Conservation (phyloP, 2,797 vertebrate species). For the Malurus splendens region DNA sequence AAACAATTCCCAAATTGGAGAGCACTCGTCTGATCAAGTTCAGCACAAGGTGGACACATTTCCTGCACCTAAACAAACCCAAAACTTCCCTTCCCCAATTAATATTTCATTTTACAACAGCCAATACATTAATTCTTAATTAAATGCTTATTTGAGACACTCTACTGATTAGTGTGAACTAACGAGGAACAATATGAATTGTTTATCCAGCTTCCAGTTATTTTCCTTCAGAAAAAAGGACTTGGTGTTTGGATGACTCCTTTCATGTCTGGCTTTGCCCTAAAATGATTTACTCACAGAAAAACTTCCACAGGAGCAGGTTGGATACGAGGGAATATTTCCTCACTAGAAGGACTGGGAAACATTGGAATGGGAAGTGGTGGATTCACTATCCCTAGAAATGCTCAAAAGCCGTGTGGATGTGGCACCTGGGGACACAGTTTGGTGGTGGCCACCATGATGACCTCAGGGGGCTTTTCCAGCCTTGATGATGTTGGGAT, state of each 20-base stretch:
- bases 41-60: not conserved
- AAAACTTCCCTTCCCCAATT: constrained; percentile 50
- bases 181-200: constrained; percentile 50
- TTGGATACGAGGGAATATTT: not conserved
- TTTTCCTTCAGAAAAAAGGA: constrained; percentile 4
- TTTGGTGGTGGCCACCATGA: not conserved
- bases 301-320: not conserved
- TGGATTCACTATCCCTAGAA: not conserved
- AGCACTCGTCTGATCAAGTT: constrained; percentile 51
- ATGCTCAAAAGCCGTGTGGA: not conserved
- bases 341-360: not conserved
- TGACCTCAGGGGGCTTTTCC: not conserved
- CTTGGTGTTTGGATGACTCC: not conserved
- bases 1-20: constrained; percentile 49
- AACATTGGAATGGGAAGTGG: fast-evolving
- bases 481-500: not conserved
- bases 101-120: constrained; percentile 54
- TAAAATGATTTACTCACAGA: not conserved
- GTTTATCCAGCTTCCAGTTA: constrained; percentile 33
- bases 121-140: constrained; percentile 56
- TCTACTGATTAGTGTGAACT: constrained; percentile 47
- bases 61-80: constrained; percentile 38
- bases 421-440: not conserved
- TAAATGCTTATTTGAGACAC: constrained; percentile 55
- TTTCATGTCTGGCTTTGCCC: not conserved